Evolutionary conservation across 2,113 vertebrate genomes (phyloP).

Genomic region (Anoura caudifer): DNA sequence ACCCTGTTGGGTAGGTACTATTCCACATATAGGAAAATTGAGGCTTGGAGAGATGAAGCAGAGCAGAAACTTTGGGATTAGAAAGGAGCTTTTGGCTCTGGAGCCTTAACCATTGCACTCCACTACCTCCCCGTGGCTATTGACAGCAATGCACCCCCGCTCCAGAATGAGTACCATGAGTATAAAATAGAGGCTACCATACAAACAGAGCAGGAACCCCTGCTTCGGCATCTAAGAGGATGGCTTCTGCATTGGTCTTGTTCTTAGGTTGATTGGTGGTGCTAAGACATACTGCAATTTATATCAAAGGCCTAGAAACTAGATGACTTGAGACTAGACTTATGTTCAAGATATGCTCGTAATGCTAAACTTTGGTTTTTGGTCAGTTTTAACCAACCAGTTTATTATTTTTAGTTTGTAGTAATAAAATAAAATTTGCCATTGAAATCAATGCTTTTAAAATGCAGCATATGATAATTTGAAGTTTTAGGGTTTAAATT

Average conservation of each 20-base stretch:
- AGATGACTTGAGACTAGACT: neutral
- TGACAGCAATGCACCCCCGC: neutral
- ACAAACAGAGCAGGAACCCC: neutral
- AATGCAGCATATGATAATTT: neutral
- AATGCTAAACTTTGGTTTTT: neutral
- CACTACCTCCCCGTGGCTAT: neutral
- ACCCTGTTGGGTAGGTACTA: neutral
- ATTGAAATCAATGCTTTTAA: neutral
- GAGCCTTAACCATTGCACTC: neutral
- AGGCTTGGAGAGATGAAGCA: no score
- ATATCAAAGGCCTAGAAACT: neutral
- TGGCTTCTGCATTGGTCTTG: neutral
- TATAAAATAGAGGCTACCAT: neutral
- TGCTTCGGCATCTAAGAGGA: neutral
- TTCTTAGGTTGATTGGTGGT: neutral
- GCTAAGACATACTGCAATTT: neutral
- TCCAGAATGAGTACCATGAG: neutral
- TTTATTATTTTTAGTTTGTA: conserved; percentile 11
- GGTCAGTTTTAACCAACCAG: neutral
- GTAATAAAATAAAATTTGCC: neutral
- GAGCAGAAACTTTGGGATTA: neutral
- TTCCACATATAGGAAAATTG: no score
- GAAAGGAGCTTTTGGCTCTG: neutral
- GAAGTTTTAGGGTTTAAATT: neutral
- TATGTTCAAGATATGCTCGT: neutral